Evolutionary conservation across 2,797 vertebrate species (phyloP).

Genomic region (Adelosebastes latens): DNA sequence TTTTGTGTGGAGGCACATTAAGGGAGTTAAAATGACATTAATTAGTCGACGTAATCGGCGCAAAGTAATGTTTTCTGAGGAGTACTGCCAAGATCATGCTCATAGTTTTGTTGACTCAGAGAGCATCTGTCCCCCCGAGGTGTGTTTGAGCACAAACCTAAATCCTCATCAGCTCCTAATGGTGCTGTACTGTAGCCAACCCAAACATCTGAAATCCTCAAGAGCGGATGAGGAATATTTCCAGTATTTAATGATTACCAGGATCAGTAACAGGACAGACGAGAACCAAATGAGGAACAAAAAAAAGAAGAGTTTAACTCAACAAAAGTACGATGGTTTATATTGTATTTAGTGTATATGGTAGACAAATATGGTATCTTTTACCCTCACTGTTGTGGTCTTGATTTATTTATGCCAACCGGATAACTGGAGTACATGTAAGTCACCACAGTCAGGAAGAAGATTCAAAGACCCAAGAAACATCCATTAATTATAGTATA

Average conservation of each 20-base stretch:
- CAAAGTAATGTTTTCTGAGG: not conserved
- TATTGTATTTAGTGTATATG: too few relatives aligned
- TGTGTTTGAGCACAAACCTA: not conserved
- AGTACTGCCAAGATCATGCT: not conserved
- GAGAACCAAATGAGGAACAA: not conserved
- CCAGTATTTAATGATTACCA: not conserved
- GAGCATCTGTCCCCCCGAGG: not conserved
- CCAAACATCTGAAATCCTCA: not conserved
- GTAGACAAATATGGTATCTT: too few relatives aligned
- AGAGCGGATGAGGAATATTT: not conserved
- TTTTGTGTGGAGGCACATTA: not conserved
- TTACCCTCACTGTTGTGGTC: not conserved
- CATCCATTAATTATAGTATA: not conserved
- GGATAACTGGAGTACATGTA: not conserved
- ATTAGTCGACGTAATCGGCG: slow-evolving; percentile 10
- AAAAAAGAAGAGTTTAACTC: not conserved
- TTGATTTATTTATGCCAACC: not conserved
- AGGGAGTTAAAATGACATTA: not conserved
- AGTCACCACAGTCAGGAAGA: not conserved
- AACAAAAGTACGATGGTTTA: too few relatives aligned
- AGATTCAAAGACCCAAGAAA: not conserved
- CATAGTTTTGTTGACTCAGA: not conserved
- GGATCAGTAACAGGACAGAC: not conserved
- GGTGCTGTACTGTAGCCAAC: not conserved
- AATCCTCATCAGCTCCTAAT: not conserved